Conservation (phyloP, 1,140 invertebrate genomes). For the Hyles vespertilio region DNA sequence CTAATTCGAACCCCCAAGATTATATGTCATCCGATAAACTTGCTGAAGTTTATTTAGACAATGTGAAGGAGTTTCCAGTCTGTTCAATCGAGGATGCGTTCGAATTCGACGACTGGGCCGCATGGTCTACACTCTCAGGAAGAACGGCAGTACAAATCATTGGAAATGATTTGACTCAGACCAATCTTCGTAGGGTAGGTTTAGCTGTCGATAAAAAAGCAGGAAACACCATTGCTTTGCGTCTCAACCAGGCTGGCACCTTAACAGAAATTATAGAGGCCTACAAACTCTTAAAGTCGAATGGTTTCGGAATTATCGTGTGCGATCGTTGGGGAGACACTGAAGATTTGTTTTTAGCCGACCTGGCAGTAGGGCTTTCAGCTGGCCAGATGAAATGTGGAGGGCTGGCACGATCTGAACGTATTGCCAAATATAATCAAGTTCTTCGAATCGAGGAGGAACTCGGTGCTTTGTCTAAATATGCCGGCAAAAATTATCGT, state of each 20-base stretch:
- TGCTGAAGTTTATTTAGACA: constrained; percentile 90
- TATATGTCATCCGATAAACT: constrained; percentile 88
- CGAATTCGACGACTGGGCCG: constrained; percentile 96
- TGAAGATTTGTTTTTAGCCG: constrained; percentile 98
- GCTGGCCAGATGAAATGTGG: constrained; percentile 99
- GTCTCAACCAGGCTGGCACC: constrained; percentile 98
- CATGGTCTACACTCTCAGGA: constrained; percentile 88
- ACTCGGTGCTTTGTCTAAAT: constrained; percentile 91
- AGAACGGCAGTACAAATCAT: constrained; percentile 89
- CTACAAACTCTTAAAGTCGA: constrained; percentile 90
- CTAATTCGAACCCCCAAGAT: constrained; percentile 86
- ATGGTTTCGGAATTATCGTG: constrained; percentile 97
- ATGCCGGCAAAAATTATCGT: constrained; percentile 95
- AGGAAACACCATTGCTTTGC: constrained; percentile 95
- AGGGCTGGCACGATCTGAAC: constrained; percentile 97
- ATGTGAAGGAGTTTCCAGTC: constrained; percentile 94
- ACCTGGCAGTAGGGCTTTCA: constrained; percentile 96
- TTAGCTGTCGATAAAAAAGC: constrained; percentile 96
- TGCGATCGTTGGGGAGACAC: constrained; percentile 95
- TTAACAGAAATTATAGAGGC: constrained; percentile 97
- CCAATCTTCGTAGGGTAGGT: constrained; percentile 92
- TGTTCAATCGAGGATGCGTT: constrained; percentile 98
- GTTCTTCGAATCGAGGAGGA: constrained; percentile 98
- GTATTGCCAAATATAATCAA: constrained; percentile 98
- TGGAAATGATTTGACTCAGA: constrained; percentile 94